phyloP scores from a whole-genome alignment of 2,888 invertebrate species.

The Ametastegia equiseti region DNA sequence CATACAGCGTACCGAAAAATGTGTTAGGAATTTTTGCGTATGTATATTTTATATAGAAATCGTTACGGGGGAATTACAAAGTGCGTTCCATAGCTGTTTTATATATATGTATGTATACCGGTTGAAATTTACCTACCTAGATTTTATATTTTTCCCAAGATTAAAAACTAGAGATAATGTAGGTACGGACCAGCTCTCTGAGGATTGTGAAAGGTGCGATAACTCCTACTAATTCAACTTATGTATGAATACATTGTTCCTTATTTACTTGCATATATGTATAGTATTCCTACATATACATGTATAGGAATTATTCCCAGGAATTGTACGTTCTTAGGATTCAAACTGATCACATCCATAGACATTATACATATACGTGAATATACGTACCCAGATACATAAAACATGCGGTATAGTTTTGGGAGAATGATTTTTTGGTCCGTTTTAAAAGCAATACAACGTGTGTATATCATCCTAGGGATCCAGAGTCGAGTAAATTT shows the following conservation, averaged over 20 bases:
- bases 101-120: neutral
- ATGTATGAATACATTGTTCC: neutral
- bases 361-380: neutral
- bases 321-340: neutral
- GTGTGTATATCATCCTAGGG: neutral
- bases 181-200: too few relatives aligned
- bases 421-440: neutral
- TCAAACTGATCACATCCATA: neutral
- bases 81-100: too few relatives aligned
- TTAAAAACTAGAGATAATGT: neutral
- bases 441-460: neutral
- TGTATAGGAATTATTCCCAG: neutral
- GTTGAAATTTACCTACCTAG: neutral
- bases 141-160: constrained; percentile 22
- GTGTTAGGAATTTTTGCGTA: constrained; percentile 25
- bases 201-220: constrained; percentile 39
- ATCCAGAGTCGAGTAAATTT: neutral
- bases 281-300: neutral
- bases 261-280: neutral
- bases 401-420: neutral
- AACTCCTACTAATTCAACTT: constrained; percentile 36
- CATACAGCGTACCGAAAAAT: constrained; percentile 10
- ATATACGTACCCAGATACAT: too few relatives aligned
- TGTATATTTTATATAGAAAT: neutral
- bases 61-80: constrained; percentile 10